Evolutionary conservation across 2,888 invertebrate genomes (phyloP).

Genomic region (Psococerastis gibbosa): DNA sequence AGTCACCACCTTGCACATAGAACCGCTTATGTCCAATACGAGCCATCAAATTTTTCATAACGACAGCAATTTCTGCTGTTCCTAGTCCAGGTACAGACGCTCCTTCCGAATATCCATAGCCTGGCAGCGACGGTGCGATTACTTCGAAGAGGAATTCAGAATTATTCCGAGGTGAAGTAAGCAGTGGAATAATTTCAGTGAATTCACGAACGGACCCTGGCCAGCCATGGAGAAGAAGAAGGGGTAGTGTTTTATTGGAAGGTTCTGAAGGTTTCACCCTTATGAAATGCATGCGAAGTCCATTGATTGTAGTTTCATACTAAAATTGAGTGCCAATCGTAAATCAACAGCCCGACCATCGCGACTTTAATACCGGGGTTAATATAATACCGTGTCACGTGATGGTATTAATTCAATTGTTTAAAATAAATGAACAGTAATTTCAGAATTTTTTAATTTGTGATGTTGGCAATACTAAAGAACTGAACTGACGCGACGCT

Average conservation of each 20-base stretch:
- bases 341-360: no score
- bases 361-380: no score
- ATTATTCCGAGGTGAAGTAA: slow-evolving; percentile 32
- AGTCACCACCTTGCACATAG: slow-evolving; percentile 64
- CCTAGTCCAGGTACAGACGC: slow-evolving; percentile 42
- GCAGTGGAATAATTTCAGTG: slow-evolving; percentile 47
- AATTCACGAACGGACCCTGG: slow-evolving; percentile 69
- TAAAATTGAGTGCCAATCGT: no score
- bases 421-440: no score
- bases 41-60: slow-evolving; percentile 48
- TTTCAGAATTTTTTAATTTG: no score
- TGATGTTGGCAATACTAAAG: no score
- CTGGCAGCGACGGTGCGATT: slow-evolving; percentile 46
- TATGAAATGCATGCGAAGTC: slow-evolving; percentile 54
- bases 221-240: slow-evolving; percentile 69
- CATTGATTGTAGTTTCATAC: slow-evolving; percentile 47
- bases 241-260: slow-evolving; percentile 34
- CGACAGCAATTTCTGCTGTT: slow-evolving; percentile 32
- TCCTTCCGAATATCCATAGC: slow-evolving; percentile 47
- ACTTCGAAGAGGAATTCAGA: slow-evolving; percentile 43
- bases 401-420: no score
- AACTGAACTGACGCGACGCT: no score
- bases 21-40: slow-evolving; percentile 44
- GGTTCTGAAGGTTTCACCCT: slow-evolving; percentile 37
- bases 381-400: no score